These are phyloP conservation scores for Drosophila setifemur DNA, from an alignment of 1,140 invertebrate species.

Conservation along the genomic window DNA sequence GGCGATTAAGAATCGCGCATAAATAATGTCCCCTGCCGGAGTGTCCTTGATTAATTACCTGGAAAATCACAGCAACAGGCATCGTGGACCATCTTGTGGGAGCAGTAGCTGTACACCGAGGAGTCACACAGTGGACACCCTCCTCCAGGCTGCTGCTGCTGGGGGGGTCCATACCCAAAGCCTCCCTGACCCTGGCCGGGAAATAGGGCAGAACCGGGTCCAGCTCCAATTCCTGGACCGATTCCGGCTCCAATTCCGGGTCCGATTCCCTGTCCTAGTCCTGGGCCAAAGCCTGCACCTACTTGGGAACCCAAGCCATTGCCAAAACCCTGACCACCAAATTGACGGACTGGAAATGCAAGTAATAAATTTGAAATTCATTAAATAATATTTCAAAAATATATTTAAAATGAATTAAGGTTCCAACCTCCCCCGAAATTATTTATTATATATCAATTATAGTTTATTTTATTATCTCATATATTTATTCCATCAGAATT, in stretches of 20 bases:
- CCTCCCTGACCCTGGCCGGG: not conserved
- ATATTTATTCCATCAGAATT: no score
- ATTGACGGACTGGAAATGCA: conserved; percentile 43
- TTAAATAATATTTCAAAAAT: no score
- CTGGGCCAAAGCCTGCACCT: not conserved
- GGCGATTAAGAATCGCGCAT: conserved; percentile 19
- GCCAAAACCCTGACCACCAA: conserved; percentile 44
- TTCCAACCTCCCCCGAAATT: no score
- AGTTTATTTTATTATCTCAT: not conserved
- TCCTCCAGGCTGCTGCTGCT: not conserved
- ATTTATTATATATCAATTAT: not conserved
- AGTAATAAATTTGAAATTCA: not conserved
- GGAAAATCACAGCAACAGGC: conserved; percentile 87
- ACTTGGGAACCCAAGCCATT: conserved; percentile 31
- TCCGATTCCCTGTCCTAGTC: not conserved
- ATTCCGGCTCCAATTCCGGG: not conserved
- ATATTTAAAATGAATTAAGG: no score
- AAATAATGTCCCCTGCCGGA: conserved; percentile 28
- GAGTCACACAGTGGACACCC: conserved; percentile 89
- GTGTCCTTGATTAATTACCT: conserved; percentile 79
- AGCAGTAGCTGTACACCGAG: conserved; percentile 89
- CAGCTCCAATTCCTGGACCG: not conserved
- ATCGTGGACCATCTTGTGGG: conserved; percentile 88
- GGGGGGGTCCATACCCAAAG: conserved; percentile 10
- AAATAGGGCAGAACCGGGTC: not conserved